A percentile compares a stretch with the other conserved stretches of the same genome.
phyloP scores from a whole-genome alignment of 2,797 vertebrate species.

The Tangara arthus region DNA sequence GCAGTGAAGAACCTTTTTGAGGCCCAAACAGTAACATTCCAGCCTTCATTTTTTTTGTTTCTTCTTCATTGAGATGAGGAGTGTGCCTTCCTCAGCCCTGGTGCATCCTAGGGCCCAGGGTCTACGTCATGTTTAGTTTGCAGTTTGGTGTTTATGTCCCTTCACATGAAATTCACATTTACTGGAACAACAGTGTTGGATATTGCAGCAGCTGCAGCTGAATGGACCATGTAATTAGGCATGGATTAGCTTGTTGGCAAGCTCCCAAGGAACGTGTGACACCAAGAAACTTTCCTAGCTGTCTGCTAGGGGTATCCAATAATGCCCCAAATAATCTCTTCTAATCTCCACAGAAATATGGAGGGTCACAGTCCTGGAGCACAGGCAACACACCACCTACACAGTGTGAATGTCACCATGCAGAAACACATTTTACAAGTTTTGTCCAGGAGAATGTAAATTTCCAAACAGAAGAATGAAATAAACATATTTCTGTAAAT shows the following conservation, averaged over 20 bases:
- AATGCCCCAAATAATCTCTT: not conserved
- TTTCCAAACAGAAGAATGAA: not conserved
- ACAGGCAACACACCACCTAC: not conserved
- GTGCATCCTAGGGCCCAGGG: not conserved
- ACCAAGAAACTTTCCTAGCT: not conserved
- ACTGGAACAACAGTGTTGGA: not conserved
- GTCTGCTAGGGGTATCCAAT: accelerated
- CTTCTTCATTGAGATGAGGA: not conserved
- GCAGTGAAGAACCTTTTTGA: not conserved
- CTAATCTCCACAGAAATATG: not conserved
- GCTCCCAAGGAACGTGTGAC: not conserved
- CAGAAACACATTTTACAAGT: not conserved
- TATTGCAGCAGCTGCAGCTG: not conserved
- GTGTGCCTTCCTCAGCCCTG: not conserved
- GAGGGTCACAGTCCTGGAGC: not conserved
- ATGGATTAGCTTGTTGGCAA: not conserved
- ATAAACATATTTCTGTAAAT: not conserved
- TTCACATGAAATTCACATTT: not conserved
- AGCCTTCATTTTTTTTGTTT: not conserved
- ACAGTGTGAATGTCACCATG: too few relatives aligned
- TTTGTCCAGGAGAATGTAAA: not conserved
- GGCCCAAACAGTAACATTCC: not conserved
- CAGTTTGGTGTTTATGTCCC: not conserved
- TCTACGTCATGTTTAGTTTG: not conserved
- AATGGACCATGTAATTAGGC: not conserved